Percentiles rank a stretch among this genome's conserved stretches.
Conservation (phyloP, 2,797 vertebrate species). For the Bradypus variegatus region DNA sequence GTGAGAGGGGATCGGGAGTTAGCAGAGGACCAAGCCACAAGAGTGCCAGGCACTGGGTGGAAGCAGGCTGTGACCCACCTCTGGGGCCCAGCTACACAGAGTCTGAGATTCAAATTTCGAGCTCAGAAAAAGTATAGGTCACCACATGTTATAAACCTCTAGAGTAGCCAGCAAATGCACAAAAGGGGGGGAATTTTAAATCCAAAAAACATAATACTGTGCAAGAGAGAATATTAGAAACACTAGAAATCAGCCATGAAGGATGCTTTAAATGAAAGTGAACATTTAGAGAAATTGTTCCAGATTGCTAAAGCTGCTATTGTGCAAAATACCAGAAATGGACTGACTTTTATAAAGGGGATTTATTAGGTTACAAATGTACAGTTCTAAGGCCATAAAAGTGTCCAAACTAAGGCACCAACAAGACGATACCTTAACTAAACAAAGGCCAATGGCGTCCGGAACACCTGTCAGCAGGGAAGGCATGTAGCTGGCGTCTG, state of each 20-base stretch:
- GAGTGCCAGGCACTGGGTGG: too few species aligned
- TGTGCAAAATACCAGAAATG: too few species aligned
- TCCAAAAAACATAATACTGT: neutral
- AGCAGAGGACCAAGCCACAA: rapidly evolving
- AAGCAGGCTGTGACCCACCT: neutral
- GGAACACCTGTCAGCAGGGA: too few species aligned
- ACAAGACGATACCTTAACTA: too few species aligned
- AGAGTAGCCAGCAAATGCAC: neutral
- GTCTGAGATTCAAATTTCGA: neutral
- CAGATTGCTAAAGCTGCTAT: too few species aligned
- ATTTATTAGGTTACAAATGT: too few species aligned
- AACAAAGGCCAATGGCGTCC: too few species aligned
- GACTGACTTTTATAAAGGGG: too few species aligned
- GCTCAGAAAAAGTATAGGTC: neutral
- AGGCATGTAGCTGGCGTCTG: too few species aligned
- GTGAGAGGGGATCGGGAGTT: rapidly evolving
- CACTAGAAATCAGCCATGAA: neutral
- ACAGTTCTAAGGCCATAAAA: too few species aligned
- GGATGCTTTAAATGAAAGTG: neutral
- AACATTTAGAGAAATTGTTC: neutral
- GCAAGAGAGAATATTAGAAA: neutral
- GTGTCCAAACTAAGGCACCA: too few species aligned
- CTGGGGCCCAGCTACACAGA: neutral
- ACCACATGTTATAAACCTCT: neutral
- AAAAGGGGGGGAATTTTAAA: neutral